Percentiles rank a stretch among this genome's conserved stretches.
These are phyloP conservation scores for Brachirus orientalis DNA, from an alignment of 2,113 vertebrate genomes.

Conservation along the genomic window DNA sequence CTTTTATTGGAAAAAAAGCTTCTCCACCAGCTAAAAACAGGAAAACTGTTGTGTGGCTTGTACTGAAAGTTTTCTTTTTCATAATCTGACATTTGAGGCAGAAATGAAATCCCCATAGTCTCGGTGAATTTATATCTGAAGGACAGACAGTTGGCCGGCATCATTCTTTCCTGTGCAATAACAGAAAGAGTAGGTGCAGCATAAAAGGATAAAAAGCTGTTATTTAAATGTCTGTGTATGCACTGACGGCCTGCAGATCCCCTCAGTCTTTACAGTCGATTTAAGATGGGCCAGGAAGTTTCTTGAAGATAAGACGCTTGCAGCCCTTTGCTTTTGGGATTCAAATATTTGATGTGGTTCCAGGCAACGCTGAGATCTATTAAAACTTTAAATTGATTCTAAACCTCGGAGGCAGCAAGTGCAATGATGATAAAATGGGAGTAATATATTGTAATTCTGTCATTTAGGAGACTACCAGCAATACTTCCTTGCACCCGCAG, in stretches of 20 bases:
- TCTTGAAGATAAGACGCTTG: constrained; percentile 25
- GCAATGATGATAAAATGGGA: constrained; percentile 36
- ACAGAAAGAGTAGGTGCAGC: neutral
- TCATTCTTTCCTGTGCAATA: neutral
- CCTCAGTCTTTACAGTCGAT: neutral
- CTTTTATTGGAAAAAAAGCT: no score
- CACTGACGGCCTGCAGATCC: neutral
- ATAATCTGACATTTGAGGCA: no score
- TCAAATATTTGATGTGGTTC: constrained; percentile 28
- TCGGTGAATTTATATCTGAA: neutral
- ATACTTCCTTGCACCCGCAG: constrained; percentile 22
- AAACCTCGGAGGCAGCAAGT: constrained; percentile 33
- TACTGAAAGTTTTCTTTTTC: neutral
- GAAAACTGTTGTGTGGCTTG: neutral
- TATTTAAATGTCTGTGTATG: no score
- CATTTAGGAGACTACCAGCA: constrained; percentile 27
- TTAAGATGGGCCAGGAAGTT: neutral
- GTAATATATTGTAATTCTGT: constrained; percentile 35
- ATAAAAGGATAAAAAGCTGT: constrained; percentile 8
- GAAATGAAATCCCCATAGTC: neutral
- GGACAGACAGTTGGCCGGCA: neutral
- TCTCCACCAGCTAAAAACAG: neutral
- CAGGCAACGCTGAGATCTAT: constrained; percentile 38
- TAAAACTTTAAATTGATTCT: constrained; percentile 55
- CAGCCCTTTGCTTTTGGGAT: constrained; percentile 1